A percentile compares a stretch with the other conserved stretches of the same genome.
phyloP scores from a whole-genome alignment of 1,140 invertebrate genomes.

The Drosophila baimaii region DNA sequence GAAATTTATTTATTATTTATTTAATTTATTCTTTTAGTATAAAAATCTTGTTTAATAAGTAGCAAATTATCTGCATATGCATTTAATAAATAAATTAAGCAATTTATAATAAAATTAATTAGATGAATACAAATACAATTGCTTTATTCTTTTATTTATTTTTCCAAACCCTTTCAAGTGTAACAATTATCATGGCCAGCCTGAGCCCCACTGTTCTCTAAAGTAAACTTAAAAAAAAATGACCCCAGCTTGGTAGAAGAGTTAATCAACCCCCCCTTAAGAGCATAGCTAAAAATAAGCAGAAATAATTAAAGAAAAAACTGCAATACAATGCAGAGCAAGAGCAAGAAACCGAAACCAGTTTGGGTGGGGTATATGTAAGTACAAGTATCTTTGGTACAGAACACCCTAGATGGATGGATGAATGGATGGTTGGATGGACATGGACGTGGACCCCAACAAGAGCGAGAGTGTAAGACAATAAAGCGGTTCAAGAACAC shows the following conservation, averaged over 20 bases:
- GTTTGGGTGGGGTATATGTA: slow-evolving; percentile 55
- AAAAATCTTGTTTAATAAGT: no score
- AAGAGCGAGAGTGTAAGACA: slow-evolving; percentile 72
- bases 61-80: no score
- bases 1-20: no score
- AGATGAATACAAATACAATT: neutral
- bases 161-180: slow-evolving; percentile 8
- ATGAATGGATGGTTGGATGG: slow-evolving; percentile 17
- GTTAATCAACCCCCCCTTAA: slow-evolving; percentile 26
- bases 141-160: neutral
- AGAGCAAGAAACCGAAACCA: slow-evolving; percentile 66
- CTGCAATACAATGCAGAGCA: slow-evolving; percentile 51
- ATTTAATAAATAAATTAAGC: no score
- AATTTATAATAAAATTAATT: no score
- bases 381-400: slow-evolving; percentile 16
- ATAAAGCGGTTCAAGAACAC: slow-evolving; percentile 69
- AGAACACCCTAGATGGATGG: slow-evolving; percentile 21
- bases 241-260: slow-evolving; percentile 12
- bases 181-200: slow-evolving; percentile 4
- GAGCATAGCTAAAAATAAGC: slow-evolving; percentile 26
- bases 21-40: no score
- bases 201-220: neutral
- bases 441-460: slow-evolving; percentile 42
- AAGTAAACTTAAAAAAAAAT: neutral
- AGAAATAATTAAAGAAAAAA: slow-evolving; percentile 62